Conservation (phyloP, 2,113 vertebrate species). For the Galbula dea region DNA sequence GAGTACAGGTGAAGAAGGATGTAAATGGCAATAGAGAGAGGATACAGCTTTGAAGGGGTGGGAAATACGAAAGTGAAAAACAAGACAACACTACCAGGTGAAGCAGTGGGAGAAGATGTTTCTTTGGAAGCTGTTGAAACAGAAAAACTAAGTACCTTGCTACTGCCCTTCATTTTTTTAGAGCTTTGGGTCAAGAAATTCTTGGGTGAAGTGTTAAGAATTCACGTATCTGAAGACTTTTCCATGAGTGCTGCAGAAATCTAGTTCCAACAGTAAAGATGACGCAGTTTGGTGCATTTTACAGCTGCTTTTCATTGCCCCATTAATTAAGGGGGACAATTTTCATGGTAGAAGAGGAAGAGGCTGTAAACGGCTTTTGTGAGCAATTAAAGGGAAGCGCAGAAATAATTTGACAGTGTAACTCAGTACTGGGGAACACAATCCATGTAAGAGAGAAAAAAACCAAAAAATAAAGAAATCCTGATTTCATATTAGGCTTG, state of each 20-base stretch:
- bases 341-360: neutral
- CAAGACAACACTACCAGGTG: neutral
- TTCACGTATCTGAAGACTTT: neutral
- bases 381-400: neutral
- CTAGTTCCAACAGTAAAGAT: neutral
- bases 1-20: neutral
- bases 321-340: constrained; percentile 21
- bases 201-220: neutral
- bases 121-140: neutral
- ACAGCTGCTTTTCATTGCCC: constrained; percentile 9
- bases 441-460: neutral
- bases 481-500: neutral
- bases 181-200: neutral
- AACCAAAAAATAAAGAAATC: neutral
- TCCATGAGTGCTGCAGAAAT: neutral
- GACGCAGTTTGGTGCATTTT: neutral
- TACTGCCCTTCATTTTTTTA: neutral
- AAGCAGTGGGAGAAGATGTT: neutral
- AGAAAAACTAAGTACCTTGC: neutral
- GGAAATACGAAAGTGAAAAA: neutral
- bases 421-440: neutral
- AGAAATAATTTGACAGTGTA: neutral
- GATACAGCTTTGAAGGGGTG: neutral
- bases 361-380: constrained; percentile 8
- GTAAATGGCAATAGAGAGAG: neutral